A percentile compares a stretch with the other conserved stretches of the same genome.
Conservation (phyloP, 1,140 invertebrate genomes). For the Branchinecta lynchi region DNA sequence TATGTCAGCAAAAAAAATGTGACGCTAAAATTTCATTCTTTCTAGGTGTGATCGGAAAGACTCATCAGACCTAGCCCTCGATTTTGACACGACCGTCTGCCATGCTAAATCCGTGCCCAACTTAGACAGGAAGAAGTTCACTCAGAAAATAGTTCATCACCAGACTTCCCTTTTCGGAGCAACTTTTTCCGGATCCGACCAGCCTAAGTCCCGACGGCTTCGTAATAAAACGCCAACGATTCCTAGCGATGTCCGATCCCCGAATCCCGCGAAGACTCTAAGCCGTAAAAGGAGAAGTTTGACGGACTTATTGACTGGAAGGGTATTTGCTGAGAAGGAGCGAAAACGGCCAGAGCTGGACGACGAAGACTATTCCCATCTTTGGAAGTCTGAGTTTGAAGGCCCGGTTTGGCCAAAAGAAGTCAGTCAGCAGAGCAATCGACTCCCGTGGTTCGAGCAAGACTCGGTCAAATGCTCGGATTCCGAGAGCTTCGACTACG, state of each 20-base stretch:
- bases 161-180: background rate
- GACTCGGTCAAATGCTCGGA: background rate
- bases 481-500: background rate
- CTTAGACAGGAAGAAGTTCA: background rate
- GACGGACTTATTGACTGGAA: conserved; percentile 8
- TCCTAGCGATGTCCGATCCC: background rate
- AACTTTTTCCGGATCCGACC: background rate
- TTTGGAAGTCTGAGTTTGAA: background rate
- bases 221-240: background rate
- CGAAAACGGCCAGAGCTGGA: background rate
- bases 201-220: background rate
- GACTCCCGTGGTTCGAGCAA: background rate
- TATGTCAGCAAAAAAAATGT: too few relatives aligned
- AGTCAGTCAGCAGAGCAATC: background rate
- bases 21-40: conserved; percentile 8
- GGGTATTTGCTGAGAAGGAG: background rate
- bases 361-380: background rate
- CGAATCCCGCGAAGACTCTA: background rate
- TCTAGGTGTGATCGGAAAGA: background rate
- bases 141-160: background rate
- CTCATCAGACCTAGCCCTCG: background rate
- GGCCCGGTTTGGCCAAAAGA: background rate
- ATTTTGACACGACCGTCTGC: background rate
- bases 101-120: background rate
- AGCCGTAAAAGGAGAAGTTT: background rate